These are phyloP conservation scores for Vanessa cardui DNA, from an alignment of 2,888 invertebrate genomes.

Conservation along the genomic window DNA sequence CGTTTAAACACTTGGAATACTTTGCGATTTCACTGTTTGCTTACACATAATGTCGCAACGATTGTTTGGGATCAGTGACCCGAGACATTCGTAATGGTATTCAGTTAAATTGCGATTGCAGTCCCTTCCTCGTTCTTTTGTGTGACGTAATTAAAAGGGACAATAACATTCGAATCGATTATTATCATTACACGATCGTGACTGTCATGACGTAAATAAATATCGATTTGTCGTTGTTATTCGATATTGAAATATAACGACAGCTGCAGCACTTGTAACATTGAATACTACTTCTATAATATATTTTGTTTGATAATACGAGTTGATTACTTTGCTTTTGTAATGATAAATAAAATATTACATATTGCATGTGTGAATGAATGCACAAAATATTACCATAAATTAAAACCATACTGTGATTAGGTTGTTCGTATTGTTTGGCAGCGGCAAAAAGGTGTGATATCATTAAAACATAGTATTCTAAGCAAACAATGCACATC, in stretches of 20 bases:
- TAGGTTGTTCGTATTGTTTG: no score
- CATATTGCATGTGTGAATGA: no score
- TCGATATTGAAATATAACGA: background rate
- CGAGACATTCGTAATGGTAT: slow-evolving; percentile 38
- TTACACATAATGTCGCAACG: slow-evolving; percentile 38
- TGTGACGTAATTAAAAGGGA: slow-evolving; percentile 30
- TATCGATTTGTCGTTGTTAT: background rate
- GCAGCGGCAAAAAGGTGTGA: background rate
- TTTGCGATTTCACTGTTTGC: slow-evolving; percentile 38
- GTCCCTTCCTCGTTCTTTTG: slow-evolving; percentile 37
- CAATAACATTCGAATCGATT: slow-evolving; percentile 15
- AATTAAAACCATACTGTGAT: no score
- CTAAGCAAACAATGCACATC: background rate
- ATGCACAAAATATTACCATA: no score
- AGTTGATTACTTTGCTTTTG: no score
- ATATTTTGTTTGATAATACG: no score
- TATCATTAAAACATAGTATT: slow-evolving; percentile 1
- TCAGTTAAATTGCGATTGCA: slow-evolving; percentile 30
- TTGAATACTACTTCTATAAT: background rate
- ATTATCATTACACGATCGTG: background rate
- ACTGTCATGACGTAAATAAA: slow-evolving; percentile 4
- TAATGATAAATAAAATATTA: no score
- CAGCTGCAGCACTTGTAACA: background rate
- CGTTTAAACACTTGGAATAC: slow-evolving; percentile 11
- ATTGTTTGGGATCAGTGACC: slow-evolving; percentile 46